Evolutionary conservation across 2,888 invertebrate genomes (phyloP), one percentile per base, ranked within the genome.

Genomic region (Rutpela maculata): DNA sequence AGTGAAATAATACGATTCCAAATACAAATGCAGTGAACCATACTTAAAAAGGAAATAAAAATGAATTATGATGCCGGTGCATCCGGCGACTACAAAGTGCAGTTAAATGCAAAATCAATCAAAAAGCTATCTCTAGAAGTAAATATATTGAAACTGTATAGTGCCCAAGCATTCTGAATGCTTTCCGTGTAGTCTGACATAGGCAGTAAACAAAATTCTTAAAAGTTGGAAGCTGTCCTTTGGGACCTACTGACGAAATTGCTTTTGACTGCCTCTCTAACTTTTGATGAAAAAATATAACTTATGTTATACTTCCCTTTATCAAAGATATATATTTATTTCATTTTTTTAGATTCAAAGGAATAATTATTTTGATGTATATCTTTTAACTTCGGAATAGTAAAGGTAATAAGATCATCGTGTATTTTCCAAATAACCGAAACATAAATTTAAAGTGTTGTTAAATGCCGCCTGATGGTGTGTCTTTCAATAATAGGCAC

Each of bases 171-270:
- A 79, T 76, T 62, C 70, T 68, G 68, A 70, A 77, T 72, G 43
- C 76, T 70, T 75, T 63, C 63, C 67, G 75, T 82, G 70, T 69
- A 78, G 78, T 74, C 71, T 72, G 75, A 72, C 73, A 77, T 72
- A 73, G 79, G 83, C 78, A 81, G 81, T 84, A 81, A 84, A 84
- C 83, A 84, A 84, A 84, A 83, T 83, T 83, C 83, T 80, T 57
- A 81, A 83, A 83, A 84, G 82, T 84, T 82, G 81, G 76, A 82
- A 84, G 78, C 77, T 78, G 59, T 78, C 83, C 79, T 79, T 18
- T 31, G 83, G 79, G 84, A 81, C 80, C 75, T 75, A 81, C 81
- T 80, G 81, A 76, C 80, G 80, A 78, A 83, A 84, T 84, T 84
- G 83, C 83, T 81, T 84, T 81, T 78, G 81, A 83, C 81, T 82